Evolutionary conservation across 2,888 invertebrate genomes (phyloP).

Genomic region (Seladonia tumulorum): DNA sequence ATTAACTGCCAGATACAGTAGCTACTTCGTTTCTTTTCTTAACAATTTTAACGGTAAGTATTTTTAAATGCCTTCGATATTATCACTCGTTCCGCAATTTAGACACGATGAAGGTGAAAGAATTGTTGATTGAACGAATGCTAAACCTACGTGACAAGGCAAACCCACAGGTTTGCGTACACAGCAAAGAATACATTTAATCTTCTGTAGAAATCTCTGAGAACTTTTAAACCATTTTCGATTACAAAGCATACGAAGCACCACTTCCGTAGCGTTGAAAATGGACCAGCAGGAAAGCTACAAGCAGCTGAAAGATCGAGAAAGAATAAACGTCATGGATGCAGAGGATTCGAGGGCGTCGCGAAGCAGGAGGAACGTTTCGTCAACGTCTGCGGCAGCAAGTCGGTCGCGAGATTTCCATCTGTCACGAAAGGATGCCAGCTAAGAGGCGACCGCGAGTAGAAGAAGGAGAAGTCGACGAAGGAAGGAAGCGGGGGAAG

Average conservation of each 20-base stretch:
- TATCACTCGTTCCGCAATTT: too few relatives aligned
- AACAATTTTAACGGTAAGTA: too few relatives aligned
- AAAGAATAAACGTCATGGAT: slow-evolving; percentile 24
- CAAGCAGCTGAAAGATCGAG: background rate
- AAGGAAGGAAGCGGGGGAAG: background rate
- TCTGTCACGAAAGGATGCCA: slow-evolving; percentile 59
- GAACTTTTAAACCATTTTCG: background rate
- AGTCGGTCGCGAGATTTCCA: slow-evolving; percentile 69
- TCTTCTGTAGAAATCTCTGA: background rate
- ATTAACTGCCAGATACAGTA: too few relatives aligned
- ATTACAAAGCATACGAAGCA: background rate
- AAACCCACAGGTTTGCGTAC: too few relatives aligned
- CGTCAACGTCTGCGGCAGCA: slow-evolving; percentile 66
- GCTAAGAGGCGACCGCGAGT: slow-evolving; percentile 23
- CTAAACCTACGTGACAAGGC: too few relatives aligned
- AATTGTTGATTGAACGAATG: too few relatives aligned
- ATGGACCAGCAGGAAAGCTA: background rate
- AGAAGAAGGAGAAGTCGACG: background rate
- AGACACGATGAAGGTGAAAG: too few relatives aligned
- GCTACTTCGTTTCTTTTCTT: too few relatives aligned
- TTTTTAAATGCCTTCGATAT: too few relatives aligned
- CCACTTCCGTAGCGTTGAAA: too few relatives aligned
- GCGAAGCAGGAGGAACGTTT: slow-evolving; percentile 54
- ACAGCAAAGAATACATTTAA: background rate
- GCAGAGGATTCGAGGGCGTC: slow-evolving; percentile 31